These are phyloP conservation scores for Stegodyphus mimosarum DNA, from an alignment of 1,140 invertebrate species.

Conservation along the genomic window DNA sequence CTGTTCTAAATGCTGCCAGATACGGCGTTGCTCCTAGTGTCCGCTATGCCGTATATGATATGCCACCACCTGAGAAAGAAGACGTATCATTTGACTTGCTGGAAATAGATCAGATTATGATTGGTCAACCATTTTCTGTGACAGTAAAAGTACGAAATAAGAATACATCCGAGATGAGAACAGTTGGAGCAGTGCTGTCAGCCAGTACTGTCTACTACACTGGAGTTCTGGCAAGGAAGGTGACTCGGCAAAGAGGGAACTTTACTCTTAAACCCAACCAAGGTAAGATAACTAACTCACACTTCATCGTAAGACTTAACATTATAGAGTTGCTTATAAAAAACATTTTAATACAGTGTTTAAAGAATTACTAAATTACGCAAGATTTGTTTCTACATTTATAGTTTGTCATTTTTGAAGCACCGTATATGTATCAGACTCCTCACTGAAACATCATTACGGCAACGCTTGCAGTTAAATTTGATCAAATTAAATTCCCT, in stretches of 20 bases:
- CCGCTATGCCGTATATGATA: slow-evolving; percentile 66
- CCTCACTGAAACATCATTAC: too few species aligned
- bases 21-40: slow-evolving; percentile 31
- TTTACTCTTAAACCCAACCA: slow-evolving; percentile 62
- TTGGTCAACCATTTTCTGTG: slow-evolving; percentile 80
- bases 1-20: slow-evolving; percentile 80
- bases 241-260: slow-evolving; percentile 76
- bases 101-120: slow-evolving; percentile 84
- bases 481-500: too few species aligned
- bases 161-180: slow-evolving; percentile 74
- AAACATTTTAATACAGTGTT: too few species aligned
- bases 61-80: slow-evolving; percentile 76
- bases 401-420: too few species aligned
- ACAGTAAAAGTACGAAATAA: slow-evolving; percentile 62
- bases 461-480: too few species aligned
- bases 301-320: too few species aligned
- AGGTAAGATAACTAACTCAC: slow-evolving; percentile 37
- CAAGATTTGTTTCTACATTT: too few species aligned
- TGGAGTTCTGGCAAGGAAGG: slow-evolving; percentile 76
- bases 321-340: too few species aligned
- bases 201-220: slow-evolving; percentile 81
- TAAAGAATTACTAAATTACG: too few species aligned
- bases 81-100: slow-evolving; percentile 87
- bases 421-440: too few species aligned
- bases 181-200: slow-evolving; percentile 75